These are phyloP conservation scores for Eunapius fragilis DNA, from an alignment of 37 sponge, comb jelly and placozoan genomes.

Conservation along the genomic window DNA sequence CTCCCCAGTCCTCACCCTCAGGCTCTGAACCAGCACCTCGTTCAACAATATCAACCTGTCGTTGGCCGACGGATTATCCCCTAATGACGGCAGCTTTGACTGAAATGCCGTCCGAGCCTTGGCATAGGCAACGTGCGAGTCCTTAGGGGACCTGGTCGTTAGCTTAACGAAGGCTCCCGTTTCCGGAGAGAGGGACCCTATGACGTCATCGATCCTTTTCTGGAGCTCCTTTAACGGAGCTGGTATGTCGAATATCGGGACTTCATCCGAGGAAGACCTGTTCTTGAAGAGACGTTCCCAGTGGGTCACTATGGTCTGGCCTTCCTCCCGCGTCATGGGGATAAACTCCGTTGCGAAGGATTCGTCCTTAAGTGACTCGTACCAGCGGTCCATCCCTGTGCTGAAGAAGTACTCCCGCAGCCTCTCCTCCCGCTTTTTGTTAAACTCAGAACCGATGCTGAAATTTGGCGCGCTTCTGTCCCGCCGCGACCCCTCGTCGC, in stretches of 20 bases:
- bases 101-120: conserved; percentile 16
- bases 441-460: not conserved
- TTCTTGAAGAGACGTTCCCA: conserved; percentile 22
- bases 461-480: conserved; percentile 50
- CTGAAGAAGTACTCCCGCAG: conserved; percentile 34
- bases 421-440: conserved; percentile 26
- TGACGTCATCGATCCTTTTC: conserved; percentile 6
- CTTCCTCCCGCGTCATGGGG: conserved; percentile 23
- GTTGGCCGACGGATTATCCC: not conserved
- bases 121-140: conserved; percentile 38
- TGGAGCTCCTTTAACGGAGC: not conserved
- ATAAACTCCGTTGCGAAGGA: conserved; percentile 24
- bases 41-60: conserved; percentile 15
- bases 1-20: conserved; percentile 25
- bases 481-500: not conserved
- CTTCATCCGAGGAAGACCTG: not conserved
- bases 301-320: conserved; percentile 4
- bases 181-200: conserved; percentile 2
- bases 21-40: conserved; percentile 17
- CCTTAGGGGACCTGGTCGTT: conserved; percentile 46
- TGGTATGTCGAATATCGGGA: not conserved
- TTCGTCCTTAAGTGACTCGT: conserved; percentile 13
- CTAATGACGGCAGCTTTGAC: not conserved
- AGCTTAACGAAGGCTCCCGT: conserved; percentile 45
- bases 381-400: conserved; percentile 44